Evolutionary conservation across 1,140 invertebrate genomes (phyloP), one percentile per base, ranked within the genome.

Genomic region (Bilobella aurantiaca): DNA sequence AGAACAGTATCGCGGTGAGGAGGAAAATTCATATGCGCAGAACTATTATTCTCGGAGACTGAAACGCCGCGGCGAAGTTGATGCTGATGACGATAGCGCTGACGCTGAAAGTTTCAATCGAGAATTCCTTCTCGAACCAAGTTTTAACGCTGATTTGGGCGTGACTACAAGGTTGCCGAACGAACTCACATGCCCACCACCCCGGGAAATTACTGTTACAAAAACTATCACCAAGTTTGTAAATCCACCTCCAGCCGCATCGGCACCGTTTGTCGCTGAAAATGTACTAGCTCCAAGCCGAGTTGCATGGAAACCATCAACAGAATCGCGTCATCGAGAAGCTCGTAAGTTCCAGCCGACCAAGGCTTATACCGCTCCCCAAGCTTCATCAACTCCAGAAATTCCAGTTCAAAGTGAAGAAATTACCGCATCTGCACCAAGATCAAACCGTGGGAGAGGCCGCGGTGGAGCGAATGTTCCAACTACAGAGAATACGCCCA

Each of bases 51-150:
- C 57, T 28, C 25, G 57, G 28, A 27, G 57, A 29, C 29, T 58
- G 3, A 58, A 58, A 21, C 29, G 59, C 3, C 2, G 59, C 2
- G 59, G 34, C 3, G 59, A 62, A 42, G 34, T 25, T 3, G 59
- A 62, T n/a, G 28, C 12, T 12, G 53, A 23, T n/a, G n/a, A 21
- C n/a, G 23, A 21, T 18, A n/a, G n/a, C n/a, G n/a, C 14, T 46
- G 29, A 23, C 37, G 37, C 23, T n/a, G 3, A 3, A 8, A 3
- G 14, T 21, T 28, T 46, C 31, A 34, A 62, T 14, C 25, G 57
- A 28, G 59, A 62, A 27, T 62, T 8, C 25, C 23, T 62, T 25
- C 34, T 62, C 3, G 59, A 62, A 62, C 59, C 59, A 8, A 62
- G 59, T 62, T 62, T 37, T 16, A 27, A 62, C 37, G 25, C 12